Evolutionary conservation across 2,888 invertebrate genomes (phyloP).

Genomic region (Hylaea fasciaria): DNA sequence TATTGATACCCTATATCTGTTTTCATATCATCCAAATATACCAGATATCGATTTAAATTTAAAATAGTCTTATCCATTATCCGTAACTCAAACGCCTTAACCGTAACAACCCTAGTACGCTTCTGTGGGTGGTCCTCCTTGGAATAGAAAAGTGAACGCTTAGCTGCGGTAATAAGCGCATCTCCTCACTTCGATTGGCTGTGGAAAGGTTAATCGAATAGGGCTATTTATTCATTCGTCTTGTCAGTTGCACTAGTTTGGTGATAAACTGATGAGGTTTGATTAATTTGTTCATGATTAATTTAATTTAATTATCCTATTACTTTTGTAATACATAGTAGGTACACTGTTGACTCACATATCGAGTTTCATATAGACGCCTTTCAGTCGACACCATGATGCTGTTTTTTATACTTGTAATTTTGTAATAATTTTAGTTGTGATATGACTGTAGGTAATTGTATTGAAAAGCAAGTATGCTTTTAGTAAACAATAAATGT

Average conservation of each 20-base stretch:
- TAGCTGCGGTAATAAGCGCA: conserved; percentile 63
- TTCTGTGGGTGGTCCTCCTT: conserved; percentile 67
- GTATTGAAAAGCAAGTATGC: too few species aligned
- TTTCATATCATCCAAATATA: too few species aligned
- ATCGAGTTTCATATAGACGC: too few species aligned
- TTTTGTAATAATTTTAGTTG: too few species aligned
- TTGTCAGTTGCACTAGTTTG: conserved; percentile 36
- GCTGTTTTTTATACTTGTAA: too few species aligned
- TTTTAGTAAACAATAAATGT: too few species aligned
- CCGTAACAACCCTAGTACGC: neutral
- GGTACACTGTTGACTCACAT: neutral
- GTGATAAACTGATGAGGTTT: conserved; percentile 33
- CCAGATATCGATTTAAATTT: too few species aligned
- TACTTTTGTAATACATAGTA: neutral
- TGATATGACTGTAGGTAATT: too few species aligned
- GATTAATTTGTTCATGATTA: conserved; percentile 33
- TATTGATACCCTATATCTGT: too few species aligned
- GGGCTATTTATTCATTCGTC: conserved; percentile 53
- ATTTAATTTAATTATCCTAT: conserved; percentile 1
- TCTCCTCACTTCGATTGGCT: conserved; percentile 57
- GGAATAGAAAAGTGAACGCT: conserved; percentile 70
- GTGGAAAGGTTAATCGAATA: conserved; percentile 49
- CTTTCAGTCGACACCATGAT: too few species aligned
- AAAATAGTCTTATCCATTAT: too few species aligned
- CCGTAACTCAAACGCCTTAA: too few species aligned